Conservation (phyloP, 2,797 vertebrate genomes). For the Macropus fuliginosus region DNA sequence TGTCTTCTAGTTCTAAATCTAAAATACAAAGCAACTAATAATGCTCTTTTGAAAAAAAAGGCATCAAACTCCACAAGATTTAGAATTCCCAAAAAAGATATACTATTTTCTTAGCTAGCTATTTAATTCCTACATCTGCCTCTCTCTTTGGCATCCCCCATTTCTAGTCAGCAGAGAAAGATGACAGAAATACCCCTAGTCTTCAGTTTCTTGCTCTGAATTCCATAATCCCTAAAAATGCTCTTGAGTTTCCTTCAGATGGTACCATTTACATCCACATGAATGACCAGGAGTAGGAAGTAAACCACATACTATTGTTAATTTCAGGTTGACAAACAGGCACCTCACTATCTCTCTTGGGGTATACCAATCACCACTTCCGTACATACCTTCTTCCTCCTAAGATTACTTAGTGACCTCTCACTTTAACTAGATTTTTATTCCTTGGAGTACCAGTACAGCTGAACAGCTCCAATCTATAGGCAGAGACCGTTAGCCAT, state of each 20-base stretch:
- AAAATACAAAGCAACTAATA: background rate
- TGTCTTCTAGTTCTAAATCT: background rate
- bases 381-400: background rate
- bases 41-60: background rate
- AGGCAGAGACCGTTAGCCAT: background rate
- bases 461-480: background rate
- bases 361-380: background rate
- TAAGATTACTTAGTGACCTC: background rate
- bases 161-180: background rate
- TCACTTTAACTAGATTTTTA: background rate
- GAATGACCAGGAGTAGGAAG: background rate
- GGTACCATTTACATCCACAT: background rate
- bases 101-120: background rate
- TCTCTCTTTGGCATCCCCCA: background rate
- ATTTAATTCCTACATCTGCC: background rate
- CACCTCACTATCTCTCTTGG: background rate
- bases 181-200: background rate
- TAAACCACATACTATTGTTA: background rate
- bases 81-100: background rate
- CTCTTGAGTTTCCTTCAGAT: background rate
- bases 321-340: background rate
- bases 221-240: background rate
- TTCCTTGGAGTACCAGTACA: background rate
- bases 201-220: background rate
- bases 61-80: background rate